Evolutionary conservation across 1,140 invertebrate genomes (phyloP).

Genomic region (Zaprionus vittiger): DNA sequence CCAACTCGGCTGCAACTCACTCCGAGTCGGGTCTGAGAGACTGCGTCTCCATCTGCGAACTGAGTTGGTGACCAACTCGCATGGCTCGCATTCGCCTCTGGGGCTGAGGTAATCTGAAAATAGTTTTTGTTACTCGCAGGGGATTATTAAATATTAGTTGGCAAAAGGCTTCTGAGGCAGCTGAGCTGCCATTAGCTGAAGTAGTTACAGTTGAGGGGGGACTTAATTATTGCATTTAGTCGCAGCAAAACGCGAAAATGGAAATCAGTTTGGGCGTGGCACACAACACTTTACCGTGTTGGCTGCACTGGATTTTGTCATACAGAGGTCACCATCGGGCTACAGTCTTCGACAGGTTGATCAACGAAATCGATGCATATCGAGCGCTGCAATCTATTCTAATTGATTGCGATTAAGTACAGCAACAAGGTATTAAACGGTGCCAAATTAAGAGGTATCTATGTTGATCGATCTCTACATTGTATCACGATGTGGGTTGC

Average conservation of each 20-base stretch:
- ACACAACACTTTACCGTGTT: not conserved
- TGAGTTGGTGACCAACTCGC: conserved; percentile 28
- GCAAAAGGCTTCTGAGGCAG: conserved; percentile 70
- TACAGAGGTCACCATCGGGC: conserved; percentile 10
- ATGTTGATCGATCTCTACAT: not conserved
- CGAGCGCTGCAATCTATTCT: conserved; percentile 3
- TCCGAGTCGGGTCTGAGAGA: conserved; percentile 7
- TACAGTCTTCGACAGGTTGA: conserved; percentile 8
- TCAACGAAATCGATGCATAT: conserved; percentile 7
- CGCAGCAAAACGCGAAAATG: conserved; percentile 23
- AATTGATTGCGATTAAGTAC: conserved; percentile 35
- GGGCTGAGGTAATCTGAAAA: conserved; percentile 48
- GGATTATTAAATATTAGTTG: conserved; percentile 74
- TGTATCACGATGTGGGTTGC: not conserved
- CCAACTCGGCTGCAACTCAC: conserved; percentile 30
- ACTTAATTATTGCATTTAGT: conserved; percentile 68
- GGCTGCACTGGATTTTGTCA: conserved; percentile 21
- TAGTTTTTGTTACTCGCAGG: conserved; percentile 42
- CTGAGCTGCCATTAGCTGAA: conserved; percentile 61
- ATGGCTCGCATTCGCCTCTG: conserved; percentile 40
- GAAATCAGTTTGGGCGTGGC: conserved; percentile 20
- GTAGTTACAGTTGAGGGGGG: too few species aligned
- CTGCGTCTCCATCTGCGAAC: not conserved
- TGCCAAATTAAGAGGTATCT: conserved; percentile 11
- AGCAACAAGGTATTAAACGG: conserved; percentile 13